Percentiles rank a stretch among this genome's conserved stretches.
These are phyloP conservation scores for Tupaia chinensis DNA, from an alignment of 2,113 vertebrate species.

Conservation along the genomic window DNA sequence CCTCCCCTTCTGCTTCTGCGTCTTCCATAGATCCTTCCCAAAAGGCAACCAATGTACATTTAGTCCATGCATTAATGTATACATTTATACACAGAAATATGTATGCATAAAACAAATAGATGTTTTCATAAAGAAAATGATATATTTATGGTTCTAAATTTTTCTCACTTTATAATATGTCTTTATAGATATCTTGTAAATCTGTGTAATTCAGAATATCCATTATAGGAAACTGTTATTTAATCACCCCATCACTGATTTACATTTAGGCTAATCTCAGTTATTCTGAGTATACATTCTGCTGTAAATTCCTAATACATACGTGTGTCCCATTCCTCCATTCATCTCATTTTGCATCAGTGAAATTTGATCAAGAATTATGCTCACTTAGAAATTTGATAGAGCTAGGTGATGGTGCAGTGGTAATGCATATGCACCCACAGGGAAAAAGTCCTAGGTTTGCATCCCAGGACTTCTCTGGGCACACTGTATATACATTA, in stretches of 20 bases:
- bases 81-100: not conserved
- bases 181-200: not conserved
- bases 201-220: slow-evolving; percentile 16
- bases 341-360: no score
- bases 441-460: no score
- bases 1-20: not conserved
- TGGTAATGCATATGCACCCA: no score
- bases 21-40: not conserved
- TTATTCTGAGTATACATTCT: not conserved
- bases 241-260: slow-evolving; percentile 4
- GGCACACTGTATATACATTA: no score
- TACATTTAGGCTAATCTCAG: not conserved
- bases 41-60: not conserved
- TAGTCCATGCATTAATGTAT: not conserved
- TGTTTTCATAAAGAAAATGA: not conserved
- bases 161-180: not conserved
- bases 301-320: not conserved
- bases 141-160: not conserved
- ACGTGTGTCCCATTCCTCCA: not conserved
- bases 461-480: no score
- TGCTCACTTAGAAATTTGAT: no score
- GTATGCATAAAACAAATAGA: not conserved
- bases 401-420: no score
- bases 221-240: not conserved
- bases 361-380: no score